Base-by-base conservation (phyloP, 2,888 invertebrate species). In the Cheilosia vulpina region DNA sequence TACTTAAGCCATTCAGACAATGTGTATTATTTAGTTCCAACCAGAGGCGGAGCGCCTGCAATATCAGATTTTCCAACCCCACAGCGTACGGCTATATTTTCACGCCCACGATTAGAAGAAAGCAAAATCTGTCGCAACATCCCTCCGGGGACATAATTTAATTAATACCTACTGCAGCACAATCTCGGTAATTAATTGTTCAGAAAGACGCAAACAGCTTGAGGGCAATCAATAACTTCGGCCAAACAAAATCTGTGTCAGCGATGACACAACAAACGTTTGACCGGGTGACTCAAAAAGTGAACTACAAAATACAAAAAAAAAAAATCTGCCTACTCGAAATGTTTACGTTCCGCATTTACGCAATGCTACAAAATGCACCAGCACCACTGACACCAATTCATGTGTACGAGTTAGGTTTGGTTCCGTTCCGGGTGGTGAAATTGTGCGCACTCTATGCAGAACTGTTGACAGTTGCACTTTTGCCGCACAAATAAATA, bases 401-500 rank as follows among this genome's bases (percentile, higher is more conserved):
- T 27, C 41, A 31, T 63, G 27, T 13, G 24, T 7, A 4, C 27
- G 27, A 27, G 27, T 27, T 5, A 19, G 13, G 7, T 11, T 3
- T 17, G 9, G 11, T 11, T 60, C 47, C 53, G 53, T 85, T 76
- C 85, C 85, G 81, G 85, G 71, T 75, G 38, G 19, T 11, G 83
- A 55, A 84, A 73, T 53, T 50, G 41, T 38, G 38, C 41, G 41
- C 60, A 43, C 60, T 21, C 21, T 60, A 43, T 60, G 60, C 13
- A 43, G 19, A 77, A 72, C 57, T 81, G 85, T 77, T 63, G 76
- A 85, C 62, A 55, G 41, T 9, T 85, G 81, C 81, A 85, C 38
- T 81, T 85, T 85, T 57, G 71, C 13, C 24, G 57, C 21, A 11
- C 72, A 9, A 85, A 85, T 85, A 85, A 85, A 85, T 85, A 85